Evolutionary conservation across 1,140 invertebrate genomes (phyloP), one percentile per base, ranked within the genome.

Genomic region (Subanguina moxae): DNA sequence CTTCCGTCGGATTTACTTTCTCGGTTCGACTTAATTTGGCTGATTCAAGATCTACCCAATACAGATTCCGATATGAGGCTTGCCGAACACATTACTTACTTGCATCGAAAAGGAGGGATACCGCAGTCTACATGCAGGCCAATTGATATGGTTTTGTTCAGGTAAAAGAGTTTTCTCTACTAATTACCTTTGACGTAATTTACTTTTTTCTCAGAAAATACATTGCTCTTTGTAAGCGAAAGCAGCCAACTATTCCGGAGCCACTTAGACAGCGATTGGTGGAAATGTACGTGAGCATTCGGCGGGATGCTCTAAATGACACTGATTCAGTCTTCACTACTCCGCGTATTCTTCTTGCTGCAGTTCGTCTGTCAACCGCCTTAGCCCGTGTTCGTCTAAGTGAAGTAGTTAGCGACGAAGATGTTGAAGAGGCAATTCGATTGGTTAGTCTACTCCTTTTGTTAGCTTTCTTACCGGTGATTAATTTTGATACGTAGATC

Each of bases 1-100:
- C 85, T 99, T 45, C 95, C 96, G 1, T 94, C 96, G 23, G 95
- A 96, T n/a, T 84, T 99, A 1, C 85, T 99, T 1, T 98, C 95
- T 0, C 88, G 96, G 78, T 99, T 99, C 85, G 96, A 99, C 85
- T 84, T 99, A 1, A 86, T 99, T 0, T 99, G 94, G 94, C 86
- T 99, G 0, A 82, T 82, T 75, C 92, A 94, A 83, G 96, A 99
- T 84, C 91, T 89, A 76, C 89, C 93, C 3, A 89, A 97, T 82
- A 86, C 90, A 61, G 91, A 94, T 71, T 93, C 93, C 83, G 95
- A 98, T 87, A 84, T 93, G 45, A 89, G 92, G 81, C 85, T 99
- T 57, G 95, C 95, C 52, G 89, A 94, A 82, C 94, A 98, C 82
- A 97, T 99, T 52, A 93, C 95, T 1, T 95, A 94, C 83, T 94